These are phyloP conservation scores for Cichladusa arquata DNA, from an alignment of 2,113 vertebrate genomes.

Conservation along the genomic window DNA sequence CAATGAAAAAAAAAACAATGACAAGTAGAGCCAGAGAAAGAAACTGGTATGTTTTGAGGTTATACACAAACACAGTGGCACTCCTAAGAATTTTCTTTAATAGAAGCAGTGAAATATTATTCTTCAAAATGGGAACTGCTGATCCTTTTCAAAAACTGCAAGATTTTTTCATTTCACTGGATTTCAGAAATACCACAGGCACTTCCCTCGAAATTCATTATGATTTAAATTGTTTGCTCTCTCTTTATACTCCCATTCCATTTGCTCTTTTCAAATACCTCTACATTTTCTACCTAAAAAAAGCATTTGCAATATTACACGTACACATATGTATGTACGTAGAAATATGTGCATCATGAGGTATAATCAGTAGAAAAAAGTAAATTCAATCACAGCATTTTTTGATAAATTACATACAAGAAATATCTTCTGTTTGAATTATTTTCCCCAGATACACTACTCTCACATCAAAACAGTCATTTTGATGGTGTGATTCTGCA, in stretches of 20 bases:
- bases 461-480: neutral
- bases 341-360: neutral
- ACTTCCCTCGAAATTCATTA: neutral
- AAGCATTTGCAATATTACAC: neutral
- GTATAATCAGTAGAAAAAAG: neutral
- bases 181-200: neutral
- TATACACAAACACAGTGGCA: neutral
- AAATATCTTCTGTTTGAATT: neutral
- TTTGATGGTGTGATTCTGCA: neutral
- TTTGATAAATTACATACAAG: neutral
- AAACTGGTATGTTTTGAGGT: neutral
- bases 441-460: neutral
- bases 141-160: neutral
- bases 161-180: neutral
- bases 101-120: neutral
- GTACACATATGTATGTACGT: neutral
- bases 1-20: conserved; percentile 35
- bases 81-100: neutral
- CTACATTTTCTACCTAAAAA: neutral
- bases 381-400: neutral
- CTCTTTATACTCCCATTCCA: neutral
- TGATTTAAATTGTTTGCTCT: neutral
- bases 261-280: neutral
- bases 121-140: neutral
- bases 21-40: conserved; percentile 21